These are phyloP conservation scores for Drosophila parthenogenetica DNA, from an alignment of 2,888 invertebrate genomes.

Conservation along the genomic window DNA sequence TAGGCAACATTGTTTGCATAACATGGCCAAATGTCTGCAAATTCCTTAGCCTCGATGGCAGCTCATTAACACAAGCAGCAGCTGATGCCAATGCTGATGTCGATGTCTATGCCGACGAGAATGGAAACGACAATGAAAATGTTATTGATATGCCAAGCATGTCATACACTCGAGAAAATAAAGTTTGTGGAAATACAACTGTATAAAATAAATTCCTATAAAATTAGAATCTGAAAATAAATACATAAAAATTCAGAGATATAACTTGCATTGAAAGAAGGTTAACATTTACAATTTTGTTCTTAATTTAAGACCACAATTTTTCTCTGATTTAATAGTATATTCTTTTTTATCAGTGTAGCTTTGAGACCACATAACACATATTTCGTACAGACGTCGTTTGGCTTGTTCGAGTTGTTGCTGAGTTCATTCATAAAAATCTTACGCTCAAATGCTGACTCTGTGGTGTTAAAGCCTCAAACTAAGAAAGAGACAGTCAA, in stretches of 20 bases:
- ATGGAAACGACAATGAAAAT: conserved; percentile 21
- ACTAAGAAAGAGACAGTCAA: conserved; percentile 33
- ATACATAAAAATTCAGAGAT: too few species aligned
- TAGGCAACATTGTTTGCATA: conserved; percentile 45
- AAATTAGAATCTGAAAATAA: too few species aligned
- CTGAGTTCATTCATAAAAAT: conserved; percentile 74
- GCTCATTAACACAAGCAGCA: conserved; percentile 52
- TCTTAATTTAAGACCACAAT: too few species aligned
- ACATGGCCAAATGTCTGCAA: conserved; percentile 26
- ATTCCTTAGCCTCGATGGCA: conserved; percentile 29
- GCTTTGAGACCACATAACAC: conserved; percentile 39
- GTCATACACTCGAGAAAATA: conserved; percentile 16
- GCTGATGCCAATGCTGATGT: conserved; percentile 36
- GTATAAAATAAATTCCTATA: too few species aligned
- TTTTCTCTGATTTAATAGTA: too few species aligned
- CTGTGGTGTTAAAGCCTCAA: conserved; percentile 53
- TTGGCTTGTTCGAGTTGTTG: conserved; percentile 7
- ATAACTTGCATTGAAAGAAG: too few species aligned
- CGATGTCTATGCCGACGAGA: conserved; percentile 14
- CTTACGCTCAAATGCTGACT: conserved; percentile 43
- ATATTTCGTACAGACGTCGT: conserved; percentile 30
- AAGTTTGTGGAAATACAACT: too few species aligned
- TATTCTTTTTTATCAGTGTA: not conserved
- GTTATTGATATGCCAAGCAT: conserved; percentile 67
- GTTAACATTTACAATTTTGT: too few species aligned